Evolutionary conservation across 2,797 vertebrate genomes (phyloP).

Genomic region (Acrossocheilus wenchowensis): DNA sequence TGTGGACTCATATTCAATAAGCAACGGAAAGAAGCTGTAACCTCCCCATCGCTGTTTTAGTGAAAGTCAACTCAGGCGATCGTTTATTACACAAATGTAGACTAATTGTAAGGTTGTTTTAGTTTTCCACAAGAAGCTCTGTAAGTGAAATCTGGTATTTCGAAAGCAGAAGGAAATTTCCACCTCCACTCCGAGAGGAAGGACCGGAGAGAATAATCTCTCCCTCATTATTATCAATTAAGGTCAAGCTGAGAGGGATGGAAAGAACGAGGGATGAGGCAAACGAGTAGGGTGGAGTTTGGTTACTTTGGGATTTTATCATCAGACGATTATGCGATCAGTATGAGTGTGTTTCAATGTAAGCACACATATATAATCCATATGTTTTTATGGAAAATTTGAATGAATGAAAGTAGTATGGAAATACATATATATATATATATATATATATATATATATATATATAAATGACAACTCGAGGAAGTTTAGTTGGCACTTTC

Average conservation of each 20-base stretch:
- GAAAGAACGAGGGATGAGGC: slow-evolving; percentile 9
- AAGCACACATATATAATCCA: not conserved
- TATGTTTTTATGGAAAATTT: not conserved
- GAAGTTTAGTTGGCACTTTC: slow-evolving; percentile 34
- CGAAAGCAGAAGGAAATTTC: slow-evolving; percentile 15
- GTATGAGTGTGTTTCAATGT: slow-evolving; percentile 26
- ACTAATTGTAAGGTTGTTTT: not conserved
- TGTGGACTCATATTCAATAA: not conserved
- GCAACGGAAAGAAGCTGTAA: not conserved
- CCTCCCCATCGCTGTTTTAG: not conserved
- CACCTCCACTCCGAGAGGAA: slow-evolving; percentile 45
- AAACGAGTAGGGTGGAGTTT: slow-evolving; percentile 4
- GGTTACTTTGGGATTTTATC: slow-evolving; percentile 1
- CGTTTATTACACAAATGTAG: not conserved
- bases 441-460: not conserved
- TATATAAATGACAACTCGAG: slow-evolving; percentile 8
- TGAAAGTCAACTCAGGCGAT: not conserved
- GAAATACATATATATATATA: not conserved
- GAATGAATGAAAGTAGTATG: not conserved
- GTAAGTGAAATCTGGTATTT: not conserved
- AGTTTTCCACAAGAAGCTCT: slow-evolving; percentile 8
- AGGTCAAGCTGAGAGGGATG: slow-evolving; percentile 70
- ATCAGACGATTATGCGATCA: not conserved
- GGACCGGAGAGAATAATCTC: slow-evolving; percentile 64
- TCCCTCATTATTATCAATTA: slow-evolving; percentile 80